These are phyloP conservation scores for Pachycephus smyrnensis DNA, from an alignment of 2,888 invertebrate species.

Conservation along the genomic window DNA sequence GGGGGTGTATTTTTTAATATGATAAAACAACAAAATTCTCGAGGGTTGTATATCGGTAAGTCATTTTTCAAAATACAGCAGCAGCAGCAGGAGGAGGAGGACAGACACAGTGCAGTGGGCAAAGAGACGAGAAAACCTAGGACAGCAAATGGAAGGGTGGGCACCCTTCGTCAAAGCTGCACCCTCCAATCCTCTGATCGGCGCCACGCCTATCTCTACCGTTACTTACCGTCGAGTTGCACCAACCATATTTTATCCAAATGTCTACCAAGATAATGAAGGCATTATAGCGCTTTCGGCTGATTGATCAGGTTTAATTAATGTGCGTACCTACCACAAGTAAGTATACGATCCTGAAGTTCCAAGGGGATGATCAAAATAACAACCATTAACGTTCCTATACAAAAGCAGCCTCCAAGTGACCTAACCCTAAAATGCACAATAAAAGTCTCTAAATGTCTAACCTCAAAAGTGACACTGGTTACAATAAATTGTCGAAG, in stretches of 20 bases:
- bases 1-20: not conserved
- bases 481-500: not conserved
- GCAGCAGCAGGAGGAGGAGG: no score
- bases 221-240: slow-evolving; percentile 39
- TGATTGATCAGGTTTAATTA: slow-evolving; percentile 38
- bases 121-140: not conserved
- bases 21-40: not conserved
- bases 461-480: not conserved
- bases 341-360: not conserved
- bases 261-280: slow-evolving; percentile 42
- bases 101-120: not conserved
- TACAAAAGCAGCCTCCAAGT: not conserved
- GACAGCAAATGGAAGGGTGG: not conserved
- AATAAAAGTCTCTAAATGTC: not conserved
- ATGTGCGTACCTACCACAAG: not conserved
- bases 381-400: not conserved
- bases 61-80: not conserved
- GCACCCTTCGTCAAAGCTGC: slow-evolving; percentile 29
- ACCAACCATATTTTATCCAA: slow-evolving; percentile 45
- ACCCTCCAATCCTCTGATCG: slow-evolving; percentile 48
- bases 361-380: not conserved
- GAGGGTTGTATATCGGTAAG: not conserved
- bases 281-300: slow-evolving; percentile 32
- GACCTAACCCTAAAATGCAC: not conserved
- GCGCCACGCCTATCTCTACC: slow-evolving; percentile 50